Percentiles rank a stretch among this genome's conserved stretches.
These are phyloP conservation scores for Onychomys torridus DNA, from an alignment of 2,797 vertebrate genomes.

Conservation along the genomic window DNA sequence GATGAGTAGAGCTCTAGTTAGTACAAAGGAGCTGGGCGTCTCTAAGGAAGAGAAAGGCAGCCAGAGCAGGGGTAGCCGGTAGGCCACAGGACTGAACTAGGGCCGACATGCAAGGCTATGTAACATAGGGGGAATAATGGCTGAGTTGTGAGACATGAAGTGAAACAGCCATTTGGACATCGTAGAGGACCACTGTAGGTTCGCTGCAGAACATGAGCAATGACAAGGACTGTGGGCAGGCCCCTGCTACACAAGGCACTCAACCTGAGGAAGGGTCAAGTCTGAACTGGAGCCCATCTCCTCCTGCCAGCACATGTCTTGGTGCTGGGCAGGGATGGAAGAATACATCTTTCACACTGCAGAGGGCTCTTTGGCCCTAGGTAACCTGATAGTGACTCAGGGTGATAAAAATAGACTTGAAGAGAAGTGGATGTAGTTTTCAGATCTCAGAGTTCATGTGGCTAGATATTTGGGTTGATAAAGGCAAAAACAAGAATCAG, in stretches of 20 bases:
- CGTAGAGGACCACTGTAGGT: neutral
- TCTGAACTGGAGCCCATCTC: neutral
- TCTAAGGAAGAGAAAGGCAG: neutral
- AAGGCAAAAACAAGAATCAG: neutral
- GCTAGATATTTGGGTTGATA: neutral
- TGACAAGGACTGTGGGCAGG: neutral
- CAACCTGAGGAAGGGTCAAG: neutral
- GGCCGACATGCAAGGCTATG: neutral
- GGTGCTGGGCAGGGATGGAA: neutral
- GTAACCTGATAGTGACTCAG: neutral
- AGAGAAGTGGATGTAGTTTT: neutral
- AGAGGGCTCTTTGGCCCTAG: neutral
- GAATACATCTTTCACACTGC: neutral
- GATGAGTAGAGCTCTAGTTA: neutral
- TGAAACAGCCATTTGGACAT: neutral
- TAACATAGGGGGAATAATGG: neutral
- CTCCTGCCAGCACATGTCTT: neutral
- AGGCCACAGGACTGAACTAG: neutral
- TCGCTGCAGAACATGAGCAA: neutral
- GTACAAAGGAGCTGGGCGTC: neutral
- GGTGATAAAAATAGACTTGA: neutral
- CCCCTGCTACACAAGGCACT: neutral
- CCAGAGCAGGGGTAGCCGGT: neutral
- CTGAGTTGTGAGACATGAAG: neutral
- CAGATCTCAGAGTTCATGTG: neutral